Evolutionary conservation across 2,797 vertebrate genomes (phyloP).

Genomic region (Sylvia borin): DNA sequence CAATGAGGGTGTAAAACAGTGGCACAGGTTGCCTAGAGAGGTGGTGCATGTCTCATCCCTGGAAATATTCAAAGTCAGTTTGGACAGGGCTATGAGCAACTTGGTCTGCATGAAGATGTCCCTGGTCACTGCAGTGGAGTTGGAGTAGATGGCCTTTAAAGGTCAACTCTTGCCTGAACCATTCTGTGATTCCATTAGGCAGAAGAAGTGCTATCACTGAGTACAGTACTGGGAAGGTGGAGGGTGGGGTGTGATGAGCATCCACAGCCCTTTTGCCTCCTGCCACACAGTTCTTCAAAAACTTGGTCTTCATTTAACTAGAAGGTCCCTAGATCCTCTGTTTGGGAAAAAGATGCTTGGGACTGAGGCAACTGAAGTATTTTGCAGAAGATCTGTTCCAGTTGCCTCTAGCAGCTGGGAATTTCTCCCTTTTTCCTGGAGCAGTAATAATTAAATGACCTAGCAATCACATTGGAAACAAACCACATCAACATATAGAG

Average conservation of each 20-base stretch:
- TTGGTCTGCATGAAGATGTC: not conserved
- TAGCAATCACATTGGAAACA: not conserved
- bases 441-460: not conserved
- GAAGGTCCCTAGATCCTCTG: not conserved
- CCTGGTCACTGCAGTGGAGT: not conserved
- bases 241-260: not conserved
- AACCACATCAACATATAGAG: not conserved
- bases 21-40: not conserved
- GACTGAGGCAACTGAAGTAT: not conserved
- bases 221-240: not conserved
- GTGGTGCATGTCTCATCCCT: not conserved
- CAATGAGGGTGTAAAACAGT: not conserved
- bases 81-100: not conserved
- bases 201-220: not conserved
- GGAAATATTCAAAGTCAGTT: not conserved
- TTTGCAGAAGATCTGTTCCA: not conserved
- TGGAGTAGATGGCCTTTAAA: not conserved
- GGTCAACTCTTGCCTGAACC: not conserved
- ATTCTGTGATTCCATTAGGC: not conserved
- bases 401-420: not conserved
- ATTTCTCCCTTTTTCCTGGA: not conserved
- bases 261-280: not conserved
- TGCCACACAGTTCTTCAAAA: not conserved
- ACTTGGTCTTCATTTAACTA: not conserved
- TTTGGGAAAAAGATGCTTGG: not conserved